These are phyloP conservation scores for Lucilia sericata DNA, from an alignment of 1,140 invertebrate species.

Conservation along the genomic window DNA sequence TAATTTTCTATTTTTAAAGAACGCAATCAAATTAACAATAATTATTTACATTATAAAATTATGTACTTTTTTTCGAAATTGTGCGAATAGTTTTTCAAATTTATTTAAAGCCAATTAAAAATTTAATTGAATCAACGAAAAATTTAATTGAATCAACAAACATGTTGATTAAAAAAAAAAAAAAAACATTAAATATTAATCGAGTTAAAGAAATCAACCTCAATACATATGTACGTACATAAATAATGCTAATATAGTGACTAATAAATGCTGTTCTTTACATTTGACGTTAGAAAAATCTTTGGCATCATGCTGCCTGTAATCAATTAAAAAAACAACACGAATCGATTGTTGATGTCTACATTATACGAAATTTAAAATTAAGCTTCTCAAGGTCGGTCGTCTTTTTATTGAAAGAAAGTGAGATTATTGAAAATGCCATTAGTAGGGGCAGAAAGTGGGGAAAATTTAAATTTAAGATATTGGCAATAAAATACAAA, in stretches of 20 bases:
- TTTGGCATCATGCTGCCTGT: not conserved
- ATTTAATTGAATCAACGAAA: no score
- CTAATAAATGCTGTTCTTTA: not conserved
- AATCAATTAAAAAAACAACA: slow-evolving; percentile 5
- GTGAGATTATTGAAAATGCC: not conserved
- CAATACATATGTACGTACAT: not conserved
- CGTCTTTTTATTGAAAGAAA: not conserved
- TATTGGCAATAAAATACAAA: no score
- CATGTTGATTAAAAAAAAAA: no score
- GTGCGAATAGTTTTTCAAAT: no score
- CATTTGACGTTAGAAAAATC: not conserved
- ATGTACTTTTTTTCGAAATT: no score
- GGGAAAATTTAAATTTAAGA: no score
- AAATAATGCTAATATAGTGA: slow-evolving; percentile 40
- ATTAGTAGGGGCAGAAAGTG: not conserved
- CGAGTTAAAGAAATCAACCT: no score
- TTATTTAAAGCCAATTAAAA: no score
- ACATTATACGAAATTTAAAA: not conserved
- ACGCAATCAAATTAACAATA: no score
- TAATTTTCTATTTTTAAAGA: not conserved
- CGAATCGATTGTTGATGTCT: not conserved
- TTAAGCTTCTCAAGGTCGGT: slow-evolving; percentile 2
- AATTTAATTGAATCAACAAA: no score
- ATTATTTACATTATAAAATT: no score
- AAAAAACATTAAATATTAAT: no score